Base-by-base conservation (phyloP, 2,797 vertebrate species). In the Momotus momota region DNA sequence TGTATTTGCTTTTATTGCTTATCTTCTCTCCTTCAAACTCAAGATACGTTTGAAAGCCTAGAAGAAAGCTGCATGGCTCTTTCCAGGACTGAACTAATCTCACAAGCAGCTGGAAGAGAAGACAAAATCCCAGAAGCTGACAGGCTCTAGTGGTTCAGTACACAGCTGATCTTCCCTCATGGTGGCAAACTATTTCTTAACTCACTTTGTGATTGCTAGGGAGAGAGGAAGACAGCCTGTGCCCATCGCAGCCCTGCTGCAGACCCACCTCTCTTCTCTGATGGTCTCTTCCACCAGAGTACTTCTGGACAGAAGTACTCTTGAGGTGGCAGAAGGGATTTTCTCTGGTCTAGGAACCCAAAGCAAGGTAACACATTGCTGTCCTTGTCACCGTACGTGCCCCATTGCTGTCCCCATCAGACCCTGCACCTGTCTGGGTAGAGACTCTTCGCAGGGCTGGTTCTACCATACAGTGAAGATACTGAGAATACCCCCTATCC, bases 131-230 rank as follows among this genome's bases (percentile, higher is more conserved):
- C 29, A 51, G 40, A 80, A 64, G 10, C 7, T 41, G 35, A 33
- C 21, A 57, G 18, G 26, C 13, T 83, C 21, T 51, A n/a, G 65
- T 48, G 38, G 66, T 66, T 22, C 31, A 23, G 3, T 43, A 49
- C 22, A 5, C 65, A n/a, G 25, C n/a, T 80, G 35, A 71, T 21
- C 57, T 81, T 67, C 35, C 25, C 38, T 23, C 60, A 60, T 8
- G 14, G 26, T 40, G 38, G 35, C 58, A 61, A 61, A 61, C 23
- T 73, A 3, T 61, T 84, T 72, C 58, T 54, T 31, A 79, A 40
- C 7, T 11, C 16, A 4, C 21, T 49, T 51, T 1, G 0, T 43
- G 41, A 62, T 14, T 33, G 9, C n/a, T 16, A 79, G 20, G 8
- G 35, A 55, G 26, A 72, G 18, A 55, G 5, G 17, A 62, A 13